phyloP scores from a whole-genome alignment of 2,888 invertebrate genomes.

The Oscheius sp. region DNA sequence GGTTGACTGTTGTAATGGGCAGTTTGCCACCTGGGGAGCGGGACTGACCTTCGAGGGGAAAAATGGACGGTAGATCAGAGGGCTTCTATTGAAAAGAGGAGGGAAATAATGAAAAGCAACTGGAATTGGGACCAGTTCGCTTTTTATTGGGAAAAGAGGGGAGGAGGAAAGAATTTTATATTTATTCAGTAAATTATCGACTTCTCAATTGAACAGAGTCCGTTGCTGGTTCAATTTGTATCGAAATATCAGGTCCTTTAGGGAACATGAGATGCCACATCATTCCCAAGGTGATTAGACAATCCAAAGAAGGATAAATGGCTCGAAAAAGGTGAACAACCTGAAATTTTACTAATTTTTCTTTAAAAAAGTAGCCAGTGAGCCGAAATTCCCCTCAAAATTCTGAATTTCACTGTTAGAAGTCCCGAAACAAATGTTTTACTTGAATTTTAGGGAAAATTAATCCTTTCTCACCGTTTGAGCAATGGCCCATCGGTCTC shows the following conservation, averaged over 20 bases:
- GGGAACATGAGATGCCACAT: conserved; percentile 4
- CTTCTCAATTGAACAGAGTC: neutral
- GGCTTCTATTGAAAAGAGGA: too few species aligned
- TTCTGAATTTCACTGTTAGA: too few species aligned
- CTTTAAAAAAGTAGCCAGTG: neutral
- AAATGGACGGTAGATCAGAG: too few species aligned
- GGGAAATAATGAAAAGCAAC: too few species aligned
- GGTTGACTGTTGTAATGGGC: conserved; percentile 5
- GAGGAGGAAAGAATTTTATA: too few species aligned
- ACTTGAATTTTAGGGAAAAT: neutral
- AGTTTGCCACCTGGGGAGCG: conserved; percentile 21
- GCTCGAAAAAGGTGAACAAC: conserved; percentile 6
- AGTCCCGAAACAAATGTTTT: neutral
- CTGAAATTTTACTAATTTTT: neutral
- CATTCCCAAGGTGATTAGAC: conserved; percentile 8
- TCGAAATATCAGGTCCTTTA: neutral
- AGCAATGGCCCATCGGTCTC: neutral
- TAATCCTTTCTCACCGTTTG: neutral
- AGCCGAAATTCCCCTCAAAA: neutral
- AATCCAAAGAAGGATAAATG: neutral
- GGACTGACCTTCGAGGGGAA: neutral
- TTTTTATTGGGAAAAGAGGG: too few species aligned
- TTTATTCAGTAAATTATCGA: too few species aligned
- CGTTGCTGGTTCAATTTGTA: neutral
- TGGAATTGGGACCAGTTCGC: too few species aligned